Conservation (phyloP, 1,140 invertebrate species). For the Drosophila auraria region DNA sequence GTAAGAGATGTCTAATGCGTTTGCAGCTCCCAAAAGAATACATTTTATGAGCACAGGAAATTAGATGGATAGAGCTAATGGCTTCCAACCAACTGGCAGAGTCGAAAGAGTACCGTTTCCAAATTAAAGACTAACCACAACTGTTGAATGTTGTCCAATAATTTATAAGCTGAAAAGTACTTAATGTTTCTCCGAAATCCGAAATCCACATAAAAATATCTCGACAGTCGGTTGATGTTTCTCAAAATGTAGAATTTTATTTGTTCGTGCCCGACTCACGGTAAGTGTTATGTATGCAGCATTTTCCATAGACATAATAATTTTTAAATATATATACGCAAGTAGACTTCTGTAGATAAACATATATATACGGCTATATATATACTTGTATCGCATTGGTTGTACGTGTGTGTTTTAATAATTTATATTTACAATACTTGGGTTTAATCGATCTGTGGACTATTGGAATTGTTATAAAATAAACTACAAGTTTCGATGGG, state of each 20-base stretch:
- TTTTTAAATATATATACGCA: conserved; percentile 60
- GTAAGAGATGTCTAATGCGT: conserved; percentile 34
- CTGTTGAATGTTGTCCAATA: background rate
- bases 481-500: conserved; percentile 37
- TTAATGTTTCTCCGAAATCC: background rate
- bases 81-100: background rate
- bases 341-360: conserved; percentile 40
- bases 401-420: conserved; percentile 39
- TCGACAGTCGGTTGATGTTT: conserved; percentile 43
- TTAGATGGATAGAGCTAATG: conserved; percentile 1
- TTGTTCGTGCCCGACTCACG: conserved; percentile 66
- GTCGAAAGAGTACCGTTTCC: background rate
- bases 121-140: background rate
- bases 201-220: background rate
- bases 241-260: conserved; percentile 81
- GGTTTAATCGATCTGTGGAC: conserved; percentile 18
- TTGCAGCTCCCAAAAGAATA: conserved; percentile 41
- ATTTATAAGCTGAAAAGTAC: background rate
- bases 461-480: conserved; percentile 13
- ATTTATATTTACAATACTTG: conserved; percentile 54
- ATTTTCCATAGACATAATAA: conserved; percentile 73
- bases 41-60: conserved; percentile 36
- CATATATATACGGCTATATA: conserved; percentile 30
- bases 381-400: conserved; percentile 44
- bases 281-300: conserved; percentile 59